These are phyloP conservation scores for Syncerus caffer DNA, from an alignment of 2,797 vertebrate genomes.

Conservation along the genomic window DNA sequence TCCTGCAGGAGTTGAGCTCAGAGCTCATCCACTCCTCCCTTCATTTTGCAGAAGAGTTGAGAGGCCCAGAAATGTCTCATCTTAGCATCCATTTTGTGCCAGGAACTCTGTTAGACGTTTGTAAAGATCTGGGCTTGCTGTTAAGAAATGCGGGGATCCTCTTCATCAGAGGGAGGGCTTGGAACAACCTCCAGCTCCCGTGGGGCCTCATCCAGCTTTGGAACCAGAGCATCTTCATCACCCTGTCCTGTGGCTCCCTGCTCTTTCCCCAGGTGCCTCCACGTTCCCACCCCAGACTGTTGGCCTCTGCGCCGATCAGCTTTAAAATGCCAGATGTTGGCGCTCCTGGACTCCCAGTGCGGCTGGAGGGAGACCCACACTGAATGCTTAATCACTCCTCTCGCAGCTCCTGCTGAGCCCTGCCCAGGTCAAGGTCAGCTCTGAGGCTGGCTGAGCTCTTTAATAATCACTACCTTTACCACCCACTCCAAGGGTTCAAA, in stretches of 20 bases:
- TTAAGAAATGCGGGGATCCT: neutral
- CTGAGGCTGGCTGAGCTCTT: conserved; percentile 68
- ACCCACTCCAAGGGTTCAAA: conserved; percentile 69
- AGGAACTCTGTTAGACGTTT: fast-evolving
- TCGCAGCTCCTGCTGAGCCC: conserved; percentile 64
- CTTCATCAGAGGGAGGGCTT: neutral
- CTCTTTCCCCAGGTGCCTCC: conserved; percentile 70
- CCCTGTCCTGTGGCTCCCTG: conserved; percentile 64
- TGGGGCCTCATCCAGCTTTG: neutral
- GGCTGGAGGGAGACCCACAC: conserved; percentile 59
- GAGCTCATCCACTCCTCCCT: fast-evolving
- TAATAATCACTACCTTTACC: conserved; percentile 69
- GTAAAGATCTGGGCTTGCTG: neutral
- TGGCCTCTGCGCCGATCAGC: conserved; percentile 69
- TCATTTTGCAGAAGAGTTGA: fast-evolving
- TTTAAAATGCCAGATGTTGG: conserved; percentile 60
- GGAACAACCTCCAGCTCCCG: fast-evolving
- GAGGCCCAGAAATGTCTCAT: no score
- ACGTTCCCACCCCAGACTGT: conserved; percentile 72
- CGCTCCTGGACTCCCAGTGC: conserved; percentile 57
- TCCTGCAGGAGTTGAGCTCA: fast-evolving
- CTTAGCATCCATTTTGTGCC: neutral
- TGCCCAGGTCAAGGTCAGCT: conserved; percentile 79
- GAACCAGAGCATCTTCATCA: conserved; percentile 47
- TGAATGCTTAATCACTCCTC: conserved; percentile 77